Evolutionary conservation across 1,140 invertebrate species (phyloP).

Genomic region (Drosophila sucinea): DNA sequence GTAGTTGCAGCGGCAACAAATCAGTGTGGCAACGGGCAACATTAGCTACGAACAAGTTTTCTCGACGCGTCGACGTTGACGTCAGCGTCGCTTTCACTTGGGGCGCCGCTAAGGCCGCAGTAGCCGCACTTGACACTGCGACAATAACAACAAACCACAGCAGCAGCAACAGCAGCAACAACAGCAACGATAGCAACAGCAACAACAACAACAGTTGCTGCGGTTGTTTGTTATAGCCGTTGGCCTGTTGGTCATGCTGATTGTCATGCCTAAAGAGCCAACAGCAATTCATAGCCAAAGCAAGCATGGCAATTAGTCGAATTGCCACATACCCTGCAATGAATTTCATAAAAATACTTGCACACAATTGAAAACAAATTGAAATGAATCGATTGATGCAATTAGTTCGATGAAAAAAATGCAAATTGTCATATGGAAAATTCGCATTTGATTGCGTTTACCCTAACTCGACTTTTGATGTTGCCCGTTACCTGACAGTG

Average conservation of each 20-base stretch:
- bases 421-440: too few species aligned
- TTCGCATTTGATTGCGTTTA: too few species aligned
- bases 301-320: conserved; percentile 9
- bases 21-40: conserved; percentile 36
- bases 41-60: conserved; percentile 50
- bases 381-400: too few species aligned
- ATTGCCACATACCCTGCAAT: neutral
- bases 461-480: conserved; percentile 1
- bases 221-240: conserved; percentile 72
- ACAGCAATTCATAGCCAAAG: conserved; percentile 41
- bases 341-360: neutral
- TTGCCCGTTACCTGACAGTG: conserved; percentile 57
- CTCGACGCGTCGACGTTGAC: conserved; percentile 33
- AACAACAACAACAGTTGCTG: conserved; percentile 64
- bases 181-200: conserved; percentile 1
- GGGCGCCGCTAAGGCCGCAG: conserved; percentile 46
- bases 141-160: conserved; percentile 53
- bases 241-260: conserved; percentile 75
- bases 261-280: conserved; percentile 74
- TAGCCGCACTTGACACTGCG: conserved; percentile 74
- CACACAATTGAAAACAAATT: neutral
- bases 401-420: too few species aligned
- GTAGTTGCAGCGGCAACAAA: conserved; percentile 38
- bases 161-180: conserved; percentile 29
- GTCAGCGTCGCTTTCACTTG: conserved; percentile 67